Evolutionary conservation across 2,797 vertebrate genomes (phyloP).

Genomic region (Karalla daura): DNA sequence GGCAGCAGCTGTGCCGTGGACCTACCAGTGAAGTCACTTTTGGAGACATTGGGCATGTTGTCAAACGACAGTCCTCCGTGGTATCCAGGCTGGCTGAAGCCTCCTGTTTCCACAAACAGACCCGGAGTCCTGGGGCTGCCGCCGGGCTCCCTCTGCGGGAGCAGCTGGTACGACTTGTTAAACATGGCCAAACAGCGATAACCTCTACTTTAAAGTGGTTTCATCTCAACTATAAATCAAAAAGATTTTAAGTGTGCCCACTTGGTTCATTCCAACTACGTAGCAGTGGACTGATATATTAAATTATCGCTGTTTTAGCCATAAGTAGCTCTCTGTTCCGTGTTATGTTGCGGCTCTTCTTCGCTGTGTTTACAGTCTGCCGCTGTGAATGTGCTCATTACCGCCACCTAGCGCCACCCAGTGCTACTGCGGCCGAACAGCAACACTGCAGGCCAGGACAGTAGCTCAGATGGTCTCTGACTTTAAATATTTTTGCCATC

Average conservation of each 20-base stretch:
- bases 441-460: too few species aligned
- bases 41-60: slow-evolving; percentile 79
- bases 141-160: slow-evolving; percentile 80
- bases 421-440: fast-evolving
- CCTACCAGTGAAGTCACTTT: slow-evolving; percentile 77
- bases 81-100: slow-evolving; percentile 50
- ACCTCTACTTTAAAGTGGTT: not conserved
- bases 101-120: slow-evolving; percentile 73
- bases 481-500: not conserved
- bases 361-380: not conserved
- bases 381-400: not conserved
- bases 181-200: slow-evolving; percentile 81
- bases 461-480: not conserved
- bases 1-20: too few species aligned
- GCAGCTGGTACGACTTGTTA: slow-evolving; percentile 75
- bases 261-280: not conserved
- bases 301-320: not conserved
- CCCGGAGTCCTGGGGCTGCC: slow-evolving; percentile 74
- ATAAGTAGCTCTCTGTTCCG: slow-evolving; percentile 13
- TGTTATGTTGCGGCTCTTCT: slow-evolving; percentile 44
- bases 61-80: slow-evolving; percentile 81
- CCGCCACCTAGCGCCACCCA: slow-evolving; percentile 40
- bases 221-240: not conserved
- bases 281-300: not conserved
- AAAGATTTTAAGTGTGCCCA: too few species aligned